A percentile compares a stretch with the other conserved stretches of the same genome.
These are phyloP conservation scores for Spheniscus humboldti DNA, from an alignment of 2,797 vertebrate species.

Conservation along the genomic window DNA sequence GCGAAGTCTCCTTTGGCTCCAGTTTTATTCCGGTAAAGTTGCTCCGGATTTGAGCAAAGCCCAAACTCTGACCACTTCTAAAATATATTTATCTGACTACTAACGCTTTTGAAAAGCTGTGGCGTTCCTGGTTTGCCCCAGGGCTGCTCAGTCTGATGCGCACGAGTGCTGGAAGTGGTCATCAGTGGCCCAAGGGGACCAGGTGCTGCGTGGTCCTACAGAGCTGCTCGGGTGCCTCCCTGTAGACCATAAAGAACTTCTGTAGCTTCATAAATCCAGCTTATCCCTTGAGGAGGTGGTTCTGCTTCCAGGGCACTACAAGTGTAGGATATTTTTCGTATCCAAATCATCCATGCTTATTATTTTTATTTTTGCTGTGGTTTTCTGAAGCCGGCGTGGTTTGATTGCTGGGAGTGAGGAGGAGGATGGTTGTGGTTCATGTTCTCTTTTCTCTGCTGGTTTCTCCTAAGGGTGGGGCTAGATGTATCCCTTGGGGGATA, in stretches of 20 bases:
- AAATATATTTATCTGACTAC: accelerated
- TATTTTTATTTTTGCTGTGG: background rate
- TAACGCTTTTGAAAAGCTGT: accelerated
- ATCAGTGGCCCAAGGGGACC: background rate
- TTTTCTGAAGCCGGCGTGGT: background rate
- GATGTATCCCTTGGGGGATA: background rate
- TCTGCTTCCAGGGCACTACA: accelerated
- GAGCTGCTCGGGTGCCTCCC: background rate
- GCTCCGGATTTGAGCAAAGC: background rate
- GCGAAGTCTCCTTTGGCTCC: accelerated
- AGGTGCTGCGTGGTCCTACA: background rate
- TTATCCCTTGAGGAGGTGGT: background rate
- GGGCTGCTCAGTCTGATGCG: background rate
- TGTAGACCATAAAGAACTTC: background rate
- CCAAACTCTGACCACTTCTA: accelerated
- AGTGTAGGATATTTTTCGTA: accelerated
- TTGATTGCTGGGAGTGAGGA: background rate
- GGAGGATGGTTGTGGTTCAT: background rate
- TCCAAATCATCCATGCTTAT: background rate
- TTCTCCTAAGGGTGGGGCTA: background rate
- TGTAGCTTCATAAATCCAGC: background rate
- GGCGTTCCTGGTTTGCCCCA: background rate
- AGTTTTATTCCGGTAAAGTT: accelerated
- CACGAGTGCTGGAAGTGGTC: background rate
- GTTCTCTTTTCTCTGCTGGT: background rate